Conservation (phyloP, 1,140 invertebrate species). For the Pseudomyrmex concolor region DNA sequence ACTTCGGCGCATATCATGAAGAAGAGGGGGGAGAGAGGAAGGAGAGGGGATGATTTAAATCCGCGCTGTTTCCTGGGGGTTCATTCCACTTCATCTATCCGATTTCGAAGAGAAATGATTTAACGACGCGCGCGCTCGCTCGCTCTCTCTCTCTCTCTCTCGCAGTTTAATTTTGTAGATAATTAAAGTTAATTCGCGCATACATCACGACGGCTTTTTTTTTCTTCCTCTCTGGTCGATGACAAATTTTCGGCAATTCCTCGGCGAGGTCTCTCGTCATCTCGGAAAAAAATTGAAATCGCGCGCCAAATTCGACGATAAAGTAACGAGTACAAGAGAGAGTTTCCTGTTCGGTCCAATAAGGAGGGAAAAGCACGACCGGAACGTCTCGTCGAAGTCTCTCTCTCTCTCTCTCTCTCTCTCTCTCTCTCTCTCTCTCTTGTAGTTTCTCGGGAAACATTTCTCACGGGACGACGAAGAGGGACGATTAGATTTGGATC, state of each 20-base stretch:
- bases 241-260: background rate
- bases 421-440: background rate
- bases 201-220: too few relatives aligned
- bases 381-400: conserved; percentile 39
- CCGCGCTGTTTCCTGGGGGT: background rate
- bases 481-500: conserved; percentile 62
- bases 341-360: conserved; percentile 16
- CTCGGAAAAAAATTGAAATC: background rate
- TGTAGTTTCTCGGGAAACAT: conserved; percentile 41
- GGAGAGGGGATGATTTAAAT: conserved; percentile 15
- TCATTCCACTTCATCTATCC: background rate
- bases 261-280: background rate
- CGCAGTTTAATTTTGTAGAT: conserved; percentile 8
- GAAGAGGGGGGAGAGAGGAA: too few relatives aligned
- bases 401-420: background rate
- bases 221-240: background rate
- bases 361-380: background rate
- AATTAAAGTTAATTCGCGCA: background rate
- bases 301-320: background rate
- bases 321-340: background rate
- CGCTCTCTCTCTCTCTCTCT: too few relatives aligned
- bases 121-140: background rate
- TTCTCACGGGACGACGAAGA: conserved; percentile 59
- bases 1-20: conserved; percentile 10
- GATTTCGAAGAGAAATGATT: background rate